phyloP scores from a whole-genome alignment of 1,140 invertebrate genomes.

The Lepidurus apus region DNA sequence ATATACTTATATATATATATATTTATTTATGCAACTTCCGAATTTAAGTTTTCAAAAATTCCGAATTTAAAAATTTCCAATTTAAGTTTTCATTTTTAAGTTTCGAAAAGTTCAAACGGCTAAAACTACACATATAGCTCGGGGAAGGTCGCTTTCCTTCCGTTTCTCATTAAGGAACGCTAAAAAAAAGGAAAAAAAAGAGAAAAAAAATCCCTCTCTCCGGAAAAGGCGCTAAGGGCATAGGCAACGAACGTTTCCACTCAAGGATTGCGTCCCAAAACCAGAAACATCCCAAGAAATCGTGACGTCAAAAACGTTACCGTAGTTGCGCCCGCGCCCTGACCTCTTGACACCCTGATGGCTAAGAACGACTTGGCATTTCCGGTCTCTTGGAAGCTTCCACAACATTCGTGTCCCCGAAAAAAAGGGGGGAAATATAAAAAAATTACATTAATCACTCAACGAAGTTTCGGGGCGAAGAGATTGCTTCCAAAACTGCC shows the following conservation, averaged over 20 bases:
- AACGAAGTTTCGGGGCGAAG: not conserved
- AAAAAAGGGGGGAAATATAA: not conserved
- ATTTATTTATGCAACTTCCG: too few relatives aligned
- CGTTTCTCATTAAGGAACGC: too few relatives aligned
- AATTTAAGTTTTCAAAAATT: too few relatives aligned
- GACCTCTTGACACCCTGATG: slow-evolving; percentile 12
- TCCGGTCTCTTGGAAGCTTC: slow-evolving; percentile 13
- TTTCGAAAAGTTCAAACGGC: too few relatives aligned
- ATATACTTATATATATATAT: too few relatives aligned
- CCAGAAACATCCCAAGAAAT: not conserved
- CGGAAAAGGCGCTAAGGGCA: too few relatives aligned
- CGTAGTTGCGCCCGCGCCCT: not conserved
- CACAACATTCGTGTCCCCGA: not conserved
- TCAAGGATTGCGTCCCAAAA: not conserved
- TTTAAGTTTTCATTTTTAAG: too few relatives aligned
- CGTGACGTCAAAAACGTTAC: slow-evolving; percentile 13
- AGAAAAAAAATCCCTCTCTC: too few relatives aligned
- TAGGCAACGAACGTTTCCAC: not conserved
- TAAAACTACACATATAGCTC: too few relatives aligned
- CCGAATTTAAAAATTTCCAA: too few relatives aligned
- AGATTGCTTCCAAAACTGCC: not conserved
- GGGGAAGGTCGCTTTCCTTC: too few relatives aligned
- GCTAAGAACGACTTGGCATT: slow-evolving; percentile 15
- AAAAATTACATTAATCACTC: slow-evolving; percentile 9
- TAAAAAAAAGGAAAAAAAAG: too few relatives aligned